Conservation (phyloP, 2,888 invertebrate species). For the Hypolimnas misippus region DNA sequence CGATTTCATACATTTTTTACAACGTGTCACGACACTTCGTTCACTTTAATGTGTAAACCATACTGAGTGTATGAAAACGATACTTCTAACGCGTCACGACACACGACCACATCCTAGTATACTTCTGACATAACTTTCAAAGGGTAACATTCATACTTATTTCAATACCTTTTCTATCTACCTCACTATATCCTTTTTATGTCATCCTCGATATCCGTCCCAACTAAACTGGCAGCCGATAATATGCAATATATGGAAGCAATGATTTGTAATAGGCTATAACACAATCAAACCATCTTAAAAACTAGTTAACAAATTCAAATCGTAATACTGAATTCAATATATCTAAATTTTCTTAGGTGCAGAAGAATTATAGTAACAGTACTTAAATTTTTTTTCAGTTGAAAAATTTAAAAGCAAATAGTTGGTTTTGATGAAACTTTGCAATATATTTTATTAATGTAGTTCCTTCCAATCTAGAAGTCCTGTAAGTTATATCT, state of each 20-base stretch:
- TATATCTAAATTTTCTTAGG: slow-evolving; percentile 6
- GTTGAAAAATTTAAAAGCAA: background rate
- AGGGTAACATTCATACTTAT: no score
- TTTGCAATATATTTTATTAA: slow-evolving; percentile 3
- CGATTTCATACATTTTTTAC: no score
- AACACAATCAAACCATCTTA: slow-evolving; percentile 20
- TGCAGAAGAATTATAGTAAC: background rate
- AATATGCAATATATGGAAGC: background rate
- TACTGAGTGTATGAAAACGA: no score
- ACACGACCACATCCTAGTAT: no score
- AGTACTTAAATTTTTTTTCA: background rate
- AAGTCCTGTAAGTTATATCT: no score
- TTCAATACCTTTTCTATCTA: no score
- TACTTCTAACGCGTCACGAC: no score
- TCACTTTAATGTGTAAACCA: no score
- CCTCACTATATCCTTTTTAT: no score
- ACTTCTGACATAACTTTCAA: no score
- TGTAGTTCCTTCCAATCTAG: background rate
- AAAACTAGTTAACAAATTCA: slow-evolving; percentile 35
- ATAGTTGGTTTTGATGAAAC: background rate
- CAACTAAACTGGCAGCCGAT: background rate
- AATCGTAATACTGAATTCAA: slow-evolving; percentile 8
- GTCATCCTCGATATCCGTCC: background rate
- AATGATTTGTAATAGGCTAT: background rate
- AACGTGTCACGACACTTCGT: no score